A percentile compares a stretch with the other conserved stretches of the same genome.
phyloP scores from a whole-genome alignment of 2,888 invertebrate species.

The Matsumyia berberina region DNA sequence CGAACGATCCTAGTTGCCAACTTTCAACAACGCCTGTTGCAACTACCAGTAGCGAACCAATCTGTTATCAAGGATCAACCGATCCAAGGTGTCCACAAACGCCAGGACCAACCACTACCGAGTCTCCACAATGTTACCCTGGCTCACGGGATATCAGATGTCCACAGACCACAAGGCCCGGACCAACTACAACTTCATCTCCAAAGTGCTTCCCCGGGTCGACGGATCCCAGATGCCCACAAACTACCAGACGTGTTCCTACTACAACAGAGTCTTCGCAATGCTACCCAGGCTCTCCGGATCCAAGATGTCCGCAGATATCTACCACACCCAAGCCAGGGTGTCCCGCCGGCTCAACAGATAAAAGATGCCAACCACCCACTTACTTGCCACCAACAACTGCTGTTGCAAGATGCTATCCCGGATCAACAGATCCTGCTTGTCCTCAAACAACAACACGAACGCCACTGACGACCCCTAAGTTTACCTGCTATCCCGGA shows the following conservation, averaged over 20 bases:
- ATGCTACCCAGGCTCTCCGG: constrained; percentile 82
- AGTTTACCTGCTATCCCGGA: constrained; percentile 79
- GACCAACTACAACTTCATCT: constrained; percentile 72
- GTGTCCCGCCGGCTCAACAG: no score
- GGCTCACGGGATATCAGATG: constrained; percentile 78
- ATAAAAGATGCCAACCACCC: no score
- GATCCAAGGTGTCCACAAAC: constrained; percentile 58
- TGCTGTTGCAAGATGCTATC: constrained; percentile 80
- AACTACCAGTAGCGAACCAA: neutral
- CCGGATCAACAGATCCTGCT: constrained; percentile 82
- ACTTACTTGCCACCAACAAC: constrained; percentile 75
- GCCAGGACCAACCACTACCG: constrained; percentile 43
- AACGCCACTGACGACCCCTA: constrained; percentile 65
- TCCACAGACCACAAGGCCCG: neutral
- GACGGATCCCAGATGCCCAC: constrained; percentile 62
- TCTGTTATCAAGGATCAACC: neutral
- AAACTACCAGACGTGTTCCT: constrained; percentile 42
- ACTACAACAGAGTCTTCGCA: constrained; percentile 79
- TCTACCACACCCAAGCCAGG: no score
- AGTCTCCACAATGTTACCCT: constrained; percentile 77
- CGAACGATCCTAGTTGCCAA: constrained; percentile 80
- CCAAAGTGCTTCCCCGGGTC: constrained; percentile 81
- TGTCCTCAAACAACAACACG: constrained; percentile 79
- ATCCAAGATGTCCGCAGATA: no score
- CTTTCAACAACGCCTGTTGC: neutral